A percentile compares a stretch with the other conserved stretches of the same genome.
Conservation (phyloP, 2,797 vertebrate genomes). For the Pempheris klunzingeri region DNA sequence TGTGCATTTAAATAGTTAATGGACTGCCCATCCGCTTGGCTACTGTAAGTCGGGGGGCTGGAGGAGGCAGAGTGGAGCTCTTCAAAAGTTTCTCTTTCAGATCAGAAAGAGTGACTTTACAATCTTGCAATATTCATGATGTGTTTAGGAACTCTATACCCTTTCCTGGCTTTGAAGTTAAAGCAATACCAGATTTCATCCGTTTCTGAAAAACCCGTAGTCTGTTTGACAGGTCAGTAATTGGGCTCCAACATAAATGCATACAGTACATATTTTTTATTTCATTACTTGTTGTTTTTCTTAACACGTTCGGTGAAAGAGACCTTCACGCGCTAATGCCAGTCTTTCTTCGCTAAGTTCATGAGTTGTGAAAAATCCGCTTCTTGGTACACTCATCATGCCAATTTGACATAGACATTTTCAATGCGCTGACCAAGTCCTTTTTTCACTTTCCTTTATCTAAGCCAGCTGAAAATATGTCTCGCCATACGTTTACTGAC, state of each 20-base stretch:
- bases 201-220: conserved; percentile 51
- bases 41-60: conserved; percentile 70
- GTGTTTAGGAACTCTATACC: conserved; percentile 83
- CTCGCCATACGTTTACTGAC: conserved; percentile 29
- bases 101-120: conserved; percentile 83
- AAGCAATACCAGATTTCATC: conserved; percentile 69
- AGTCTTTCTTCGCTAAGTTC: neutral
- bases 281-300: conserved; percentile 49
- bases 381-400: conserved; percentile 26
- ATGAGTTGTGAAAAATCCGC: conserved; percentile 22
- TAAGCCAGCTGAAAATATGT: conserved; percentile 1
- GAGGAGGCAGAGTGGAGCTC: conserved; percentile 54
- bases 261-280: conserved; percentile 17
- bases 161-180: conserved; percentile 81
- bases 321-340: conserved; percentile 55
- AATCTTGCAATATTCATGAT: conserved; percentile 85
- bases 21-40: conserved; percentile 76
- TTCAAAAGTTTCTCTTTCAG: conserved; percentile 82
- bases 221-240: conserved; percentile 71
- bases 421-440: conserved; percentile 4
- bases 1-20: conserved; percentile 88
- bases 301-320: conserved; percentile 21
- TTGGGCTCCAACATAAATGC: conserved; percentile 64
- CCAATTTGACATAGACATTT: conserved; percentile 13
- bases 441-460: conserved; percentile 20